Evolutionary conservation across 2,797 vertebrate species (phyloP).

Genomic region (Lithobates sylvaticus): DNA sequence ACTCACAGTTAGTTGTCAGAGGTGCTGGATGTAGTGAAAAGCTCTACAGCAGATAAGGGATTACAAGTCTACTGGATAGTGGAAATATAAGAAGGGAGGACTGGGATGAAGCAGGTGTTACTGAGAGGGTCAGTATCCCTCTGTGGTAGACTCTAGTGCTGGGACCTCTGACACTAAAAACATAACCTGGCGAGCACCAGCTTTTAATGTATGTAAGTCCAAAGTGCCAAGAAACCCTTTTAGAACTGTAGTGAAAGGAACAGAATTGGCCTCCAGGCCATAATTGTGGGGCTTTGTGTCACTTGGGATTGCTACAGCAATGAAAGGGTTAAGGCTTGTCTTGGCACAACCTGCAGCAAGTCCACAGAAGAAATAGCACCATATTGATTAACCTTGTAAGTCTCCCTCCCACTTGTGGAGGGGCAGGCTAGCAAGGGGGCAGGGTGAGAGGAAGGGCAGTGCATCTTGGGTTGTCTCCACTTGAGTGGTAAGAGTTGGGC

Average conservation of each 20-base stretch:
- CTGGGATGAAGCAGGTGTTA: conserved; percentile 42
- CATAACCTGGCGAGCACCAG: conserved; percentile 11
- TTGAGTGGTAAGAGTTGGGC: conserved; percentile 41
- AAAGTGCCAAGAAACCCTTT: conserved; percentile 49
- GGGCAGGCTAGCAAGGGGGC: conserved; percentile 18
- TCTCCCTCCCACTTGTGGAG: conserved; percentile 8
- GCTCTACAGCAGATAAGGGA: not conserved
- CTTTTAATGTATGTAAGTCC: conserved; percentile 5
- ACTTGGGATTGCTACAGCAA: conserved; percentile 23
- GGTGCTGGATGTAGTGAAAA: not conserved
- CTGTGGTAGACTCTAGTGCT: conserved; percentile 8
- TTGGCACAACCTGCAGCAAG: conserved; percentile 18
- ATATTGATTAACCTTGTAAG: conserved; percentile 59
- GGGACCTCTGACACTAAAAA: conserved; percentile 29
- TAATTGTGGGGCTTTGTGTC: not conserved
- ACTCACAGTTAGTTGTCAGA: conserved; percentile 21
- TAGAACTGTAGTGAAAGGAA: conserved; percentile 20
- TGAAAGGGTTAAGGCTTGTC: conserved; percentile 45
- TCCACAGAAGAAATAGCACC: conserved; percentile 58
- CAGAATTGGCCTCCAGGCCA: not conserved
- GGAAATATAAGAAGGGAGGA: conserved; percentile 18
- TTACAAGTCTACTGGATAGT: not conserved
- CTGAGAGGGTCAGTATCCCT: conserved; percentile 2
- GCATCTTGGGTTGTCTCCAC: conserved; percentile 48
- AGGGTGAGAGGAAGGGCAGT: conserved; percentile 52